Conservation (phyloP, 37 sponge, comb jelly and placozoan species). For the Eunapius fragilis region DNA sequence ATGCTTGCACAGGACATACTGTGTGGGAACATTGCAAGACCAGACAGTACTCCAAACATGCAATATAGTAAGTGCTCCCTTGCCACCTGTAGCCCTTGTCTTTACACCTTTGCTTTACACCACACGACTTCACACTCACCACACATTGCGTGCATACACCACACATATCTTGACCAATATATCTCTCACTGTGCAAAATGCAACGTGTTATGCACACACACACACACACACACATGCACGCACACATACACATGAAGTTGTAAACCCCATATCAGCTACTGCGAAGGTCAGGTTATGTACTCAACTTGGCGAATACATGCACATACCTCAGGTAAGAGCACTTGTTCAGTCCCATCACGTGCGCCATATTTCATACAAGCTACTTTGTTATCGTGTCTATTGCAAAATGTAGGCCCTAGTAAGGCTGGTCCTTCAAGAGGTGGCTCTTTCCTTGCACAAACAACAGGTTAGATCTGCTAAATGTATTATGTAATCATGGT, state of each 20-base stretch:
- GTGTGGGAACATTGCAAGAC: conserved; percentile 15
- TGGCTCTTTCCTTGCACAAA: conserved; percentile 50
- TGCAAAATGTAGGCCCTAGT: conserved; percentile 7
- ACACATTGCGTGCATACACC: not conserved
- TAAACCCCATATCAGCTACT: conserved; percentile 37
- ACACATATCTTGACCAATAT: not conserved
- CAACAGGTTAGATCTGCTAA: conserved; percentile 53
- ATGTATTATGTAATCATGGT: too few relatives aligned
- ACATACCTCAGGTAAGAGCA: conserved; percentile 21
- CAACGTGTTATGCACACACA: not conserved
- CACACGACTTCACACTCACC: not conserved
- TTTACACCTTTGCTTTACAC: not conserved
- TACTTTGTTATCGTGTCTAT: not conserved
- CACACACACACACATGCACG: not conserved
- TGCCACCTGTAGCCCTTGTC: too few relatives aligned
- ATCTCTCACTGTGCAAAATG: too few relatives aligned
- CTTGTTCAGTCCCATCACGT: too few relatives aligned
- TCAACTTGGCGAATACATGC: conserved; percentile 35
- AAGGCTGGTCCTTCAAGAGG: conserved; percentile 39
- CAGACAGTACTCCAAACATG: conserved; percentile 7
- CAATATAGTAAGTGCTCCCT: conserved; percentile 22
- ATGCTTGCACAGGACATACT: conserved; percentile 33
- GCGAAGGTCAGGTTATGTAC: conserved; percentile 48
- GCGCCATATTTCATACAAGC: too few relatives aligned
- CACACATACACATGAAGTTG: conserved; percentile 2